phyloP scores from a whole-genome alignment of 2,113 vertebrate species.

The Euleptes europaea region DNA sequence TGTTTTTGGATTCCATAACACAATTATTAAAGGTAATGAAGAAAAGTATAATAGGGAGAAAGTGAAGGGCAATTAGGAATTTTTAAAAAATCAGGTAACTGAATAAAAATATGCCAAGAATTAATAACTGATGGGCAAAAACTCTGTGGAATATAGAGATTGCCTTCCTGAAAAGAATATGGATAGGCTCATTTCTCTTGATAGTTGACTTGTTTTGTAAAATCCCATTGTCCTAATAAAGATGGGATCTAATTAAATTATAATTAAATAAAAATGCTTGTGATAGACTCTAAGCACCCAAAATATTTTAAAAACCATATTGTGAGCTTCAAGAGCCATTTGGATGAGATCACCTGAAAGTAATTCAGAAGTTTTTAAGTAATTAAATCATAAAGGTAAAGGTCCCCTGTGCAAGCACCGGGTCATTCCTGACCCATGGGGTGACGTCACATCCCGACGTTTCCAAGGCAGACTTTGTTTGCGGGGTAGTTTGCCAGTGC shows the following conservation, averaged over 20 bases:
- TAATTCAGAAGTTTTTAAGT: background rate
- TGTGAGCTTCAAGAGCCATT: background rate
- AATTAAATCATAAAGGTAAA: background rate
- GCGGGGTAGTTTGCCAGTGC: no score
- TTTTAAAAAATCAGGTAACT: background rate
- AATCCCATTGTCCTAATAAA: constrained; percentile 15
- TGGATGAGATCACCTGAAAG: background rate
- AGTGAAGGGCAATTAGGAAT: constrained; percentile 12
- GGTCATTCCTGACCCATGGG: no score
- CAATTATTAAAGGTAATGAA: constrained; percentile 41
- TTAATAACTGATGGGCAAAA: background rate
- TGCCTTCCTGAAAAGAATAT: background rate
- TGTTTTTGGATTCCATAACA: background rate
- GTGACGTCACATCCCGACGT: no score
- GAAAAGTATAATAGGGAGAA: background rate
- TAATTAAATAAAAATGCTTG: constrained; percentile 7
- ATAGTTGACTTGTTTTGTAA: background rate
- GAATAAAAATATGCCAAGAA: background rate
- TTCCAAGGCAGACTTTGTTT: no score
- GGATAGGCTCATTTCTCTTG: constrained; percentile 1
- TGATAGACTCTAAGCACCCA: background rate
- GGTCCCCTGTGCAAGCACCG: no score
- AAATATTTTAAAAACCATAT: background rate
- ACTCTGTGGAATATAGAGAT: constrained; percentile 7
- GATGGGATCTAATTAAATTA: background rate